These are phyloP conservation scores for Maniola jurtina DNA, from an alignment of 1,140 invertebrate species.

Conservation along the genomic window DNA sequence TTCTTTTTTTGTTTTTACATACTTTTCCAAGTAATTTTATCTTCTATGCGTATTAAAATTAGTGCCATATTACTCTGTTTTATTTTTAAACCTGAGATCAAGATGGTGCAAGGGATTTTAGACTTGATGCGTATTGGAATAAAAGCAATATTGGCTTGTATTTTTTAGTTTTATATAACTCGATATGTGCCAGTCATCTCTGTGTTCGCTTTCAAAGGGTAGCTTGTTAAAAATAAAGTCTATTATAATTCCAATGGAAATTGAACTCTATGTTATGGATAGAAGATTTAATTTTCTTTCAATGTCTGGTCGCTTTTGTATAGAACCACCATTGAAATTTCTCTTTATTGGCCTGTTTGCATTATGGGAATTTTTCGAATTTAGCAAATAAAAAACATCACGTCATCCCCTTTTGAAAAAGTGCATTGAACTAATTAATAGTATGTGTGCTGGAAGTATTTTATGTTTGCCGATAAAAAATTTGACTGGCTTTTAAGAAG, in stretches of 20 bases:
- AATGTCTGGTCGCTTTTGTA: slow-evolving; percentile 16
- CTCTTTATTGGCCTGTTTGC: slow-evolving; percentile 23
- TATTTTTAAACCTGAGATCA: slow-evolving; percentile 16
- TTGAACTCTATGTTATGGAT: background rate
- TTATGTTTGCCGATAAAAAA: slow-evolving; percentile 16
- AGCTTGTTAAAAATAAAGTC: slow-evolving; percentile 30
- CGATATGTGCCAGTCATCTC: slow-evolving; percentile 31
- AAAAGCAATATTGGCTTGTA: slow-evolving; percentile 11
- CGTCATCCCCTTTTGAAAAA: slow-evolving; percentile 16
- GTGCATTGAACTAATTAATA: slow-evolving; percentile 28
- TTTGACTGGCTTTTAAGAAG: slow-evolving; percentile 17
- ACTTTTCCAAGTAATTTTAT: background rate
- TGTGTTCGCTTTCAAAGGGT: slow-evolving; percentile 28
- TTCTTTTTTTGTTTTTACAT: slow-evolving; percentile 17
- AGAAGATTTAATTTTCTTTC: slow-evolving; percentile 7
- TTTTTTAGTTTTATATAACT: slow-evolving; percentile 17
- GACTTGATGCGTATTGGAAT: background rate
- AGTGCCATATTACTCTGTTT: slow-evolving; percentile 14
- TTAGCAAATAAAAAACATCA: slow-evolving; percentile 27
- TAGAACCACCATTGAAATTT: slow-evolving; percentile 24
- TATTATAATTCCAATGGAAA: slow-evolving; percentile 1
- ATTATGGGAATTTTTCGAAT: slow-evolving; percentile 29
- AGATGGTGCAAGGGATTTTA: slow-evolving; percentile 14
- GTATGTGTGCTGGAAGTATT: slow-evolving; percentile 14
- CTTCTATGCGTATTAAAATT: slow-evolving; percentile 9